Percentiles rank a stretch among this genome's conserved stretches.
Conservation (phyloP, 2,113 vertebrate species). For the Chrysemys picta region DNA sequence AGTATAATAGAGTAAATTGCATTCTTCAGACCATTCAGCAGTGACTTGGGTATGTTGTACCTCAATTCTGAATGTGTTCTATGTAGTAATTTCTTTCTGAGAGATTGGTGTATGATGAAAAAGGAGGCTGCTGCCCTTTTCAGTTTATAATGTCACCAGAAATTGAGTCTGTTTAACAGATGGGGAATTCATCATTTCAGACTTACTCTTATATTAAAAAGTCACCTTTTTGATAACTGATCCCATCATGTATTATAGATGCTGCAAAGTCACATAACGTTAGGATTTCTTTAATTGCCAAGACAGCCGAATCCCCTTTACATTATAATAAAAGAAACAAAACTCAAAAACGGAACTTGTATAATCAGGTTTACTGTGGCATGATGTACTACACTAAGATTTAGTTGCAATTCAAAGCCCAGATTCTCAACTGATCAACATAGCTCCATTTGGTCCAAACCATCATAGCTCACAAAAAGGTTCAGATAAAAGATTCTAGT, state of each 20-base stretch:
- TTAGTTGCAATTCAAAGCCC: neutral
- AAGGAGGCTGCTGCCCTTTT: slow-evolving; percentile 75
- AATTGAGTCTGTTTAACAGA: slow-evolving; percentile 73
- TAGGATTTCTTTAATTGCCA: slow-evolving; percentile 24
- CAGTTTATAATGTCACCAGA: slow-evolving; percentile 79
- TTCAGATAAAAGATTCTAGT: neutral
- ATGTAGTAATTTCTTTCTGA: slow-evolving; percentile 31
- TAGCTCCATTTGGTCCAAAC: neutral
- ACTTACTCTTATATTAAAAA: slow-evolving; percentile 60
- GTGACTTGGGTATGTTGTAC: slow-evolving; percentile 4
- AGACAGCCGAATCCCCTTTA: neutral
- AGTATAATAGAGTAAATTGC: neutral
- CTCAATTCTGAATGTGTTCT: slow-evolving; percentile 39
- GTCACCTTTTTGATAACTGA: slow-evolving; percentile 66
- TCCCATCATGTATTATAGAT: slow-evolving; percentile 59
- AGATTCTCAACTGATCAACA: neutral
- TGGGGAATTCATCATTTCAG: slow-evolving; percentile 72
- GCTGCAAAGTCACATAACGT: slow-evolving; percentile 25
- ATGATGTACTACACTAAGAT: slow-evolving; percentile 6
- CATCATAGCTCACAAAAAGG: neutral
- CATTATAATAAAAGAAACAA: neutral
- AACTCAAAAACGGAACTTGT: neutral
- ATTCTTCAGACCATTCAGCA: slow-evolving; percentile 16
- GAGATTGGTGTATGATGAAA: slow-evolving; percentile 39
- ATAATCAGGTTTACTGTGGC: neutral